phyloP scores from a whole-genome alignment of 2,797 vertebrate species.

The Acrossocheilus fasciatus region DNA sequence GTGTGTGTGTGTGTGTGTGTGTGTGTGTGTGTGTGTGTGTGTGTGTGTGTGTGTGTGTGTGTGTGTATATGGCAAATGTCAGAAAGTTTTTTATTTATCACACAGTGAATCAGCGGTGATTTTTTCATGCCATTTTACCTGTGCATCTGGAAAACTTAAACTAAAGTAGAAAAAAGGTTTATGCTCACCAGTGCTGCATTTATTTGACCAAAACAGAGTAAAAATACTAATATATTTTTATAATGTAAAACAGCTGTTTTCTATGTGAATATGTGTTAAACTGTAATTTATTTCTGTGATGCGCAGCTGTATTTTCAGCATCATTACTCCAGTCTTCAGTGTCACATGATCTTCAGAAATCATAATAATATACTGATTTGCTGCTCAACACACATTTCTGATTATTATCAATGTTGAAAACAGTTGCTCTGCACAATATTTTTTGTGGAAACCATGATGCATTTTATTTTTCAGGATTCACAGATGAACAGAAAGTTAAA shows the following conservation, averaged over 20 bases:
- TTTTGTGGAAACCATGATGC: no score
- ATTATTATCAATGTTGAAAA: neutral
- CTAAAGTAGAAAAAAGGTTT: neutral
- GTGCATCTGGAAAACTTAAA: neutral
- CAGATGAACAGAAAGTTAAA: no score
- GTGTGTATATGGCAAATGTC: slow-evolving; percentile 57
- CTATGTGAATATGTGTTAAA: no score
- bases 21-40: neutral
- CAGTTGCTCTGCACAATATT: no score
- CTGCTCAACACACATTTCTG: neutral
- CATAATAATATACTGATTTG: neutral
- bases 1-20: slow-evolving; percentile 60
- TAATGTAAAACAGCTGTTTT: no score
- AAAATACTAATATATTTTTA: no score
- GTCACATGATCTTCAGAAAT: neutral
- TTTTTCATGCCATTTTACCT: neutral
- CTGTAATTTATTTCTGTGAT: no score
- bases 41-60: slow-evolving; percentile 4
- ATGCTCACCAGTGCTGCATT: no score
- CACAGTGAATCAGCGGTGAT: neutral
- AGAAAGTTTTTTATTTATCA: neutral
- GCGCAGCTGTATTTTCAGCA: neutral
- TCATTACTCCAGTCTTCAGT: neutral
- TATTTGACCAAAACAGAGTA: no score
- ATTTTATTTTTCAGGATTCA: no score